phyloP scores from a whole-genome alignment of 2,797 vertebrate genomes.

The Microchirus variegatus region DNA sequence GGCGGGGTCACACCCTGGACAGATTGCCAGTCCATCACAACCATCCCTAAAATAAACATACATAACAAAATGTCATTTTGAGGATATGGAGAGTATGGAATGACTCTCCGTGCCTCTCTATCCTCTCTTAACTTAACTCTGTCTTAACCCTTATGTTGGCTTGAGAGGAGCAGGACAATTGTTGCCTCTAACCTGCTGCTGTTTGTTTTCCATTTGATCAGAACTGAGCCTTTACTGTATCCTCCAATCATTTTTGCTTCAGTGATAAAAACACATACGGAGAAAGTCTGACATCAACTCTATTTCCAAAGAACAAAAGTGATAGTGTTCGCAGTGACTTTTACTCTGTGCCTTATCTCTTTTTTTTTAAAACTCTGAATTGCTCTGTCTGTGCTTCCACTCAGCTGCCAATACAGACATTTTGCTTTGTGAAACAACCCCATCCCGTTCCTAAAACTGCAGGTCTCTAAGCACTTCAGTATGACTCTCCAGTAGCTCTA shows the following conservation, averaged over 20 bases:
- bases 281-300: neutral
- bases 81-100: no score
- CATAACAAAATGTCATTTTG: no score
- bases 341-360: conserved; percentile 11
- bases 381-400: conserved; percentile 16
- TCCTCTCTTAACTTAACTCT: no score
- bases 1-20: no score
- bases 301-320: conserved; percentile 17
- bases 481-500: conserved; percentile 62
- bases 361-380: neutral
- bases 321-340: neutral
- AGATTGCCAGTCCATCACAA: no score
- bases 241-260: conserved; percentile 3
- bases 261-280: conserved; percentile 25
- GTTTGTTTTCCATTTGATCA: conserved; percentile 9
- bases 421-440: conserved; percentile 41
- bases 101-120: no score
- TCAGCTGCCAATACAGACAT: conserved; percentile 40
- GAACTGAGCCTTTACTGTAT: neutral
- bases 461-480: conserved; percentile 53
- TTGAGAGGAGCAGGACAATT: neutral
- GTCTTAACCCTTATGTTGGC: no score
- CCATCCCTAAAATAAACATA: no score
- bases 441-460: conserved; percentile 33
- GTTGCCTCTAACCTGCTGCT: neutral